Percentiles rank a stretch among this genome's conserved stretches.
Evolutionary conservation across 1,140 invertebrate species (phyloP).

Genomic region (Macrostomum lignano): DNA sequence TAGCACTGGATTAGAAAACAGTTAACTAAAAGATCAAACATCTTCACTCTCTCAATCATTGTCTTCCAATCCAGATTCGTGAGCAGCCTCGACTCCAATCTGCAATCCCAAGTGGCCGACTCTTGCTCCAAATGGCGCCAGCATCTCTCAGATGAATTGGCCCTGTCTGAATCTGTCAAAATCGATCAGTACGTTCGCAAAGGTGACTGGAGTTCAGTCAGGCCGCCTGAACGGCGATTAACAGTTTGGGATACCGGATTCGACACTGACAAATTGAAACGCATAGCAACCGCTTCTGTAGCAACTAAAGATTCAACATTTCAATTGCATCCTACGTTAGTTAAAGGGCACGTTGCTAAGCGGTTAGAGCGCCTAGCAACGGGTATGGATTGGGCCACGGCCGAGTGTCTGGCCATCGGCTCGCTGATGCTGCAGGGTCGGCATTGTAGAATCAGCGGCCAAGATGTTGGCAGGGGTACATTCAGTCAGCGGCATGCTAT

Average conservation of each 20-base stretch:
- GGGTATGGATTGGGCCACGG: constrained; percentile 65
- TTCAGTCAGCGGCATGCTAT: constrained; percentile 63
- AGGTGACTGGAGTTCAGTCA: no score
- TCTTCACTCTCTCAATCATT: no score
- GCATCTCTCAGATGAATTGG: no score
- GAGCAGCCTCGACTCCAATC: no score
- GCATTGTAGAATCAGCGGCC: constrained; percentile 48
- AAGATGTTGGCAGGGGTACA: constrained; percentile 80
- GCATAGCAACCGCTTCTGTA: constrained; percentile 53
- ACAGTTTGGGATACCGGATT: constrained; percentile 75
- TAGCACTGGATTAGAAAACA: no score
- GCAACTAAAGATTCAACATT: constrained; percentile 32
- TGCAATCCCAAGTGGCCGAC: no score
- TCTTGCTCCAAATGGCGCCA: no score
- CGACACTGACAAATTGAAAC: constrained; percentile 39
- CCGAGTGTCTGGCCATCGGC: constrained; percentile 66
- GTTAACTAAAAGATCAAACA: no score
- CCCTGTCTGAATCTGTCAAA: no score
- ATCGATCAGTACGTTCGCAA: no score
- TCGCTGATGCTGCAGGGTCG: constrained; percentile 39
- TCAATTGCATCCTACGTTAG: constrained; percentile 43
- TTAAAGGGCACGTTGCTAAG: constrained; percentile 40
- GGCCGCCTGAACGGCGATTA: no score
- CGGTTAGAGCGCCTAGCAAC: constrained; percentile 37
- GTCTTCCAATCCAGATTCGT: no score